phyloP scores from a whole-genome alignment of 2,113 vertebrate species.

The Casuarius casuarius region DNA sequence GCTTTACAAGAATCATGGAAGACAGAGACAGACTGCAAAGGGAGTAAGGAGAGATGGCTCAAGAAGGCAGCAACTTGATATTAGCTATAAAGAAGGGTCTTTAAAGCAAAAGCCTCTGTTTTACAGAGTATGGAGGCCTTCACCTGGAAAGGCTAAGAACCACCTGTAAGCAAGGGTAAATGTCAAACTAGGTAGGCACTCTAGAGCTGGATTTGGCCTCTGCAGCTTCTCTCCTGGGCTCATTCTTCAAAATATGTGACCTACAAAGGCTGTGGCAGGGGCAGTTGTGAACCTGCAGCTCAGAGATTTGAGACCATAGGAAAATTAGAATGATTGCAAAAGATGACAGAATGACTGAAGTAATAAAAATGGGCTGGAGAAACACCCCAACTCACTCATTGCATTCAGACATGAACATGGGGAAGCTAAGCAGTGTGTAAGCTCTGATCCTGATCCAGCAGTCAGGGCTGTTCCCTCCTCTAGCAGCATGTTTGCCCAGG shows the following conservation, averaged over 20 bases:
- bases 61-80: neutral
- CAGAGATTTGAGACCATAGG: rapidly evolving
- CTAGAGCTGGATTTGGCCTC: neutral
- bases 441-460: neutral
- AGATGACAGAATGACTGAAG: neutral
- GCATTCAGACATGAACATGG: neutral
- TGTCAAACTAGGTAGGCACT: neutral
- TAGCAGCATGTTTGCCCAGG: neutral
- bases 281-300: neutral
- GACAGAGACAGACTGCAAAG: neutral
- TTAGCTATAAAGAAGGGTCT: neutral
- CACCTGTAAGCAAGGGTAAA: neutral
- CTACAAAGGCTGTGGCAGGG: neutral
- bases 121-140: neutral
- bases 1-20: neutral
- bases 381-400: rapidly evolving
- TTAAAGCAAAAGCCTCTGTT: neutral
- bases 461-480: neutral
- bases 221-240: neutral
- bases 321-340: neutral
- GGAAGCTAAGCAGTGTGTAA: neutral
- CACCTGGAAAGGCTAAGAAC: neutral
- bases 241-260: neutral
- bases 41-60: neutral
- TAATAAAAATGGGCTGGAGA: neutral